phyloP scores from a whole-genome alignment of 2,888 invertebrate species.

The Stratiomys singularior region DNA sequence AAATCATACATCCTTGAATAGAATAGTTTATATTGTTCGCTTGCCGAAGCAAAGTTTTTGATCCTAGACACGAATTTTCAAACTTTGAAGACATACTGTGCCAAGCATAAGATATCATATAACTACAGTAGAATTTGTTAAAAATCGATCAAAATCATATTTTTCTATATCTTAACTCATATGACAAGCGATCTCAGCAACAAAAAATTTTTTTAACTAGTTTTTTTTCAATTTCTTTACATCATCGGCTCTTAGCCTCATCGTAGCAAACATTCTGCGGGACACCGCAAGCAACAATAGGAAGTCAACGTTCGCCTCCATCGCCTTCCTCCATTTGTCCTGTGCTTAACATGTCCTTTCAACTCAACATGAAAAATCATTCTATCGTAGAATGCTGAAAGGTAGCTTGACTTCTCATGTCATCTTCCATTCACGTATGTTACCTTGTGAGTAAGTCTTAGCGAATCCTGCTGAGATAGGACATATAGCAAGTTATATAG shows the following conservation, averaged over 20 bases:
- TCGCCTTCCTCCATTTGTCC: background rate
- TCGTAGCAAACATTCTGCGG: background rate
- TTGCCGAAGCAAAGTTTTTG: too few species aligned
- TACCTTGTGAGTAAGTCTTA: slow-evolving; percentile 40
- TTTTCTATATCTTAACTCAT: too few species aligned
- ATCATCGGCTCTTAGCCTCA: background rate
- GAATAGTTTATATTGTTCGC: too few species aligned
- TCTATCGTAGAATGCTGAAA: slow-evolving; percentile 50
- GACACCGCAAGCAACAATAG: slow-evolving; percentile 30
- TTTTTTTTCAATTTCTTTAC: background rate
- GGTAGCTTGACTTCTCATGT: slow-evolving; percentile 49
- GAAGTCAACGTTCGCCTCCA: background rate
- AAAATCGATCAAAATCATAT: too few species aligned
- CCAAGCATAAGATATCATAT: too few species aligned
- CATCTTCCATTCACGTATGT: slow-evolving; percentile 46
- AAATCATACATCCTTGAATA: too few species aligned
- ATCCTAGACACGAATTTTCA: too few species aligned
- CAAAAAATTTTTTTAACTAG: too few species aligned
- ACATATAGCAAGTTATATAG: slow-evolving; percentile 12
- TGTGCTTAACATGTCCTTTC: slow-evolving; percentile 28
- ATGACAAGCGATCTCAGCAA: too few species aligned
- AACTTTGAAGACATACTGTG: too few species aligned
- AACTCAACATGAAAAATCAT: slow-evolving; percentile 51
- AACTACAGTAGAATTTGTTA: too few species aligned
- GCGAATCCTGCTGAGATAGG: slow-evolving; percentile 46